phyloP scores from a whole-genome alignment of 1,140 invertebrate species.

The Bombus breviceps region DNA sequence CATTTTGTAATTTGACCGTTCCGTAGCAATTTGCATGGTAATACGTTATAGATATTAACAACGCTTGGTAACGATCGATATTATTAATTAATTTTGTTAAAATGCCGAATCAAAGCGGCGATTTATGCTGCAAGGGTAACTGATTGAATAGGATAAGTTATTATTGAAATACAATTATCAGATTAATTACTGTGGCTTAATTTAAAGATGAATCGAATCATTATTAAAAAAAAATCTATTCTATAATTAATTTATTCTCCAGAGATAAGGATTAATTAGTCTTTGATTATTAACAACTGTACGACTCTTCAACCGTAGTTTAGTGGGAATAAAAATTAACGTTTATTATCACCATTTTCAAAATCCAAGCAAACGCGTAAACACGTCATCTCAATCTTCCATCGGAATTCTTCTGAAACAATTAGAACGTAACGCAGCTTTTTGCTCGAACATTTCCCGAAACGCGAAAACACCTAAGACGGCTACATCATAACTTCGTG shows the following conservation, averaged over 20 bases:
- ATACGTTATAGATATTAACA: not conserved
- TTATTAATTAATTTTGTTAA: constrained; percentile 9
- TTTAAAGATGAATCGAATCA: not conserved
- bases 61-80: too few relatives aligned
- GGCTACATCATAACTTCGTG: too few relatives aligned
- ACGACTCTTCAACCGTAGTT: not conserved
- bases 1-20: not conserved
- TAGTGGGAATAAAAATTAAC: not conserved
- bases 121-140: not conserved
- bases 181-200: not conserved
- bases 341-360: too few relatives aligned
- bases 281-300: not conserved
- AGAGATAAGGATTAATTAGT: not conserved
- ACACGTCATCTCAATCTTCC: too few relatives aligned
- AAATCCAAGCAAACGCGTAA: too few relatives aligned
- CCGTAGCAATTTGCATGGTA: not conserved
- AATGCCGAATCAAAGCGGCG: not conserved
- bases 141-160: constrained; percentile 18
- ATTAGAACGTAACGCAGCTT: too few relatives aligned
- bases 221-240: not conserved
- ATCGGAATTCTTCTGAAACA: too few relatives aligned
- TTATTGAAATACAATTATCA: constrained; percentile 17
- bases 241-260: not conserved
- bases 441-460: too few relatives aligned
- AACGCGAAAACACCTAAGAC: too few relatives aligned